Base-by-base conservation (phyloP, 2,888 invertebrate genomes). In the Alviniconcha strummeri region DNA sequence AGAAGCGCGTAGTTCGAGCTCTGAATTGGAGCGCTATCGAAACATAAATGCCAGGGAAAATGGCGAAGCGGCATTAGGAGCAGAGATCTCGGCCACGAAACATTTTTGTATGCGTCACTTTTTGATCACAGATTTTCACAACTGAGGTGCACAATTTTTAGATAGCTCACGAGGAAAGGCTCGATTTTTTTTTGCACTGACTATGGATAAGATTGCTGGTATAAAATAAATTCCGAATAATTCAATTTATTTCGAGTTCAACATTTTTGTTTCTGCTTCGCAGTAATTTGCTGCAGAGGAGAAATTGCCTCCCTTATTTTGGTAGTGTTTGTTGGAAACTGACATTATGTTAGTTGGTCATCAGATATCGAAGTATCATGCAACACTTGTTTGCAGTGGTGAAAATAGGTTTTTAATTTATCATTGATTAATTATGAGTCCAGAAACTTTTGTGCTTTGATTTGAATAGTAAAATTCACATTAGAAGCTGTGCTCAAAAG, bases 181-280 rank as follows among this genome's bases (percentile, higher is more conserved):
- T 52, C 36, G 64, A 78, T 78, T 78, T 78, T 78, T 78, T 78
- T 78, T 78, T 0, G 36, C 7, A 57, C 78, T 78, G 78, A 60
- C 78, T 60, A n/a, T 64, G 15, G 13, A 54, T 52, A 2, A 13
- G 7, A 52, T 9, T 78, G 64, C 9, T 64, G 60, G 64, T 52
- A 56, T 64, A 64, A 78, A 78, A 78, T 78, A 78, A 78, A 78
- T 36, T 78, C 60, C 9, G 64, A 78, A 78, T 57, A 78, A 78
- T 60, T 78, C 78, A 78, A 78, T 78, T 78, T 64, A 78, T 78
- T 78, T 36, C 4, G 78, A 55, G 77, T 78, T 78, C 64, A 60
- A 78, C 78, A 78, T 78, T 78, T 78, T 13, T 6, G 13, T 57
- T 13, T 57, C 55, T 56, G 57, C 77, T 8, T 60, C 13, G 60